A percentile compares a stretch with the other conserved stretches of the same genome.
These are phyloP conservation scores for Melanerpes aurifrons DNA, from an alignment of 2,113 vertebrate species.

Conservation along the genomic window DNA sequence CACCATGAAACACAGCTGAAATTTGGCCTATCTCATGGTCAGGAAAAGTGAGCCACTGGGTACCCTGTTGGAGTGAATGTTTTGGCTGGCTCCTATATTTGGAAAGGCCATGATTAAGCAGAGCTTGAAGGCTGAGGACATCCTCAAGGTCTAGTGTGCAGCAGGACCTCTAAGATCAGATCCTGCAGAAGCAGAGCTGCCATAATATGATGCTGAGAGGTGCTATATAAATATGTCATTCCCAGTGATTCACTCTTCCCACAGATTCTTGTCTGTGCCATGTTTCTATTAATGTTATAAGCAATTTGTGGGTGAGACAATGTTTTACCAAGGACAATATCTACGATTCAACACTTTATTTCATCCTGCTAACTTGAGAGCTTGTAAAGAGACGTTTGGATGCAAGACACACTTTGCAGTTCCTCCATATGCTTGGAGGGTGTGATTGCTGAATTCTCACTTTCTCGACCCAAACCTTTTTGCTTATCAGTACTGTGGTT, in stretches of 20 bases:
- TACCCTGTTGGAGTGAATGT: not conserved
- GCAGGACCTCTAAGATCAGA: not conserved
- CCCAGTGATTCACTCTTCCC: conserved; percentile 62
- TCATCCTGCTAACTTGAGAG: not conserved
- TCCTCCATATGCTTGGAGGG: not conserved
- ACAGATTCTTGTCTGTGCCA: conserved; percentile 37
- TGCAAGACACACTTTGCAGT: rapidly evolving
- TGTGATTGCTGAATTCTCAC: not conserved
- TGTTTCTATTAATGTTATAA: conserved; percentile 54
- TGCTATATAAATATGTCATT: conserved; percentile 49
- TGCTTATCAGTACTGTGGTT: not conserved
- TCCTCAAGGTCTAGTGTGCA: not conserved
- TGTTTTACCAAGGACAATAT: conserved; percentile 48
- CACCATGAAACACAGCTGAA: not conserved
- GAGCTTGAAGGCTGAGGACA: not conserved
- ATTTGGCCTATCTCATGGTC: not conserved
- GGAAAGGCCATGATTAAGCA: not conserved
- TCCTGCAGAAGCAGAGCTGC: not conserved
- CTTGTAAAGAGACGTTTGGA: rapidly evolving
- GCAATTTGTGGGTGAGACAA: conserved; percentile 47
- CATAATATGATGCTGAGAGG: not conserved
- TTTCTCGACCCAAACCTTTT: not conserved
- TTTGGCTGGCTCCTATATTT: not conserved
- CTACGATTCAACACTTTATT: conserved; percentile 48
- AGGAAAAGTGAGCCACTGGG: not conserved